Evolutionary conservation across 2,113 vertebrate species (phyloP), one percentile per base, ranked within the genome.

Genomic region (Atherinomorus stipes): DNA sequence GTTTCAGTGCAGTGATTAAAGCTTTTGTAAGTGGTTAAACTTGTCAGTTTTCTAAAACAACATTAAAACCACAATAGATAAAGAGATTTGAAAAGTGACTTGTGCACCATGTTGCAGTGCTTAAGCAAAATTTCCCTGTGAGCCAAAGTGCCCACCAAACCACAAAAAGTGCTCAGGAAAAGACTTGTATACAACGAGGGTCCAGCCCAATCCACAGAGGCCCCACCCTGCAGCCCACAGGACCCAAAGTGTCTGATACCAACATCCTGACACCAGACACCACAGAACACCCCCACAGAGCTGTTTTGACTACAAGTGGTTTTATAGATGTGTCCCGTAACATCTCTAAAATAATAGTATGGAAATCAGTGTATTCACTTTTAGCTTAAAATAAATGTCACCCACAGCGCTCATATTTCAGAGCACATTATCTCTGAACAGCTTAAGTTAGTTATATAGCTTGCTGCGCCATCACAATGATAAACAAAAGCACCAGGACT

Each of bases 401-500:
- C 5, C 26, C 8, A 56, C 12, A 21, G n/a, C 7, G 31, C 16
- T 57, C n/a, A 22, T 44, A 37, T 18, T 22, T 66, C 56, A 34
- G 76, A 23, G 49, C 56, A 54, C 51, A 38, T 63, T 64, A 26
- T 28, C 40, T 52, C 37, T 58, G 11, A 59, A 47, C n/a, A 26
- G 12, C n/a, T 50, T 0, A 54, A 11, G 45, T 53, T 19, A 28
- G 0, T 28, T 23, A 22, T 58, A 56, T 16, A 19, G 15, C 31
- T 25, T 63, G 21, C 23, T 38, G 11, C 31, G 25, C 23, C 13
- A 67, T n/a, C 15, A 26, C 7, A 28, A 47, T 28, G 15, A 34
- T 53, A 1, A 19, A 38, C 11, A 4, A 49, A 25, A 2, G 44
- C 38, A 62, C 0, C 19, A 64, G 56, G 4, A 91, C 93, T 95